Base-by-base conservation (phyloP, 2,888 invertebrate species). In the Protonemura montana region DNA sequence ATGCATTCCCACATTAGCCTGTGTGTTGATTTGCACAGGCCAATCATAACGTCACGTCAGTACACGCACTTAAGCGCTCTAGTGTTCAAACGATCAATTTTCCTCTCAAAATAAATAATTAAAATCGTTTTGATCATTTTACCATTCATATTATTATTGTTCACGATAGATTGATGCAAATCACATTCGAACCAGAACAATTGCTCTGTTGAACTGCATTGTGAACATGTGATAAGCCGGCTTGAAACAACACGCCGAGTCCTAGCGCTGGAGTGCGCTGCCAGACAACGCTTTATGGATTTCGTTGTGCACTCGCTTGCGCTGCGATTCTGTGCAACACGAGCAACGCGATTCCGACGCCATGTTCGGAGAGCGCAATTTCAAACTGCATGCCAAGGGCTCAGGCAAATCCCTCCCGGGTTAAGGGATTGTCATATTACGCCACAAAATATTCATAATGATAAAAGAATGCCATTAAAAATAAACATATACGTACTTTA, bases 381-480 rank as follows among this genome's bases (percentile, higher is more conserved):
- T 59, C 13, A 3, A 21, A 21, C 59, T 59, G 59, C 59, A 21
- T 21, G 21, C 59, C 13, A 59, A 10, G 59, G 59, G 16, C 21
- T 21, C 6, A 2, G 7, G 59, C 59, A 59, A 59, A 59, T 59
- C 59, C 59, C 59, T 13, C 6, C 21, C 21, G 59, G 13, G 59
- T 59, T 59, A 59, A 59, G 59, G 59, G 59, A 59, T 59, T 59
- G 59, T 59, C 59, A 59, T 59, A 21, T 59, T 59, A 59, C 59
- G 1, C 59, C 59, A 59, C 59, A 59, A 10, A 59, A 10, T 59
- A 59, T 59, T 59, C 59, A 59, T 59, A 7, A 13, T 59, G 59
- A 59, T 59, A 59, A 59, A 59, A 21, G 59, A 59, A 59, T 13
- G 59, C 59, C 59, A 21, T 59, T 59, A 59, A 59, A 59, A 59